Percentiles rank a stretch among this genome's conserved stretches.
These are phyloP conservation scores for Lochmaea crataegi DNA, from an alignment of 2,888 invertebrate genomes.

Conservation along the genomic window DNA sequence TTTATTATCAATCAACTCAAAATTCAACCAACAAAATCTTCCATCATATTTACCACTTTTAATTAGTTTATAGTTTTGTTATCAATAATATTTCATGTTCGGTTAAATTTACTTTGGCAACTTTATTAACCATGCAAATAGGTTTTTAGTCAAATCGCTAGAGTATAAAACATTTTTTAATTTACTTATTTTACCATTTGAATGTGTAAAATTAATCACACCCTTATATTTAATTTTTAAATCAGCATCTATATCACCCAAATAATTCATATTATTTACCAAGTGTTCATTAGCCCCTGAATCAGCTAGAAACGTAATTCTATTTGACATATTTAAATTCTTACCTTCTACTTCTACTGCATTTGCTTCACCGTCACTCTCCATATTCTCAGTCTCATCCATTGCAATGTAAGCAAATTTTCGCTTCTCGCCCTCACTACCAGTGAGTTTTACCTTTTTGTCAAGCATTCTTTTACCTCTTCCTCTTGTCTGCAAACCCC, in stretches of 20 bases:
- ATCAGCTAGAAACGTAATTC: background rate
- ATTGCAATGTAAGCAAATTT: no score
- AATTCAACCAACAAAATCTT: no score
- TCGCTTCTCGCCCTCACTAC: no score
- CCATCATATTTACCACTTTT: no score
- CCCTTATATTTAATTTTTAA: no score
- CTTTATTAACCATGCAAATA: background rate
- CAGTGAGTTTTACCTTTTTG: background rate
- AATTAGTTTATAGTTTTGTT: conserved; percentile 4
- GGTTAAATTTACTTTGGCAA: background rate
- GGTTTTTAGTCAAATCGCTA: background rate
- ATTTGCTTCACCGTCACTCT: background rate
- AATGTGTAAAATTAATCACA: background rate
- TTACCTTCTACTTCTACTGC: background rate
- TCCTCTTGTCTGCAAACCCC: background rate
- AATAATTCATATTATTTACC: background rate
- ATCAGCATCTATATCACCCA: background rate
- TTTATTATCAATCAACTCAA: no score
- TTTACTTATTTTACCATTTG: background rate
- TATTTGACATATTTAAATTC: background rate
- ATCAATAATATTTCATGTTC: background rate
- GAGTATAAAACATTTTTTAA: background rate
- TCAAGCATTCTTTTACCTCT: background rate
- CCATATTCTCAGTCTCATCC: background rate
- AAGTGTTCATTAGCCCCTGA: background rate